Evolutionary conservation across 2,797 vertebrate genomes (phyloP).

Genomic region (Tiaroga cobitis): DNA sequence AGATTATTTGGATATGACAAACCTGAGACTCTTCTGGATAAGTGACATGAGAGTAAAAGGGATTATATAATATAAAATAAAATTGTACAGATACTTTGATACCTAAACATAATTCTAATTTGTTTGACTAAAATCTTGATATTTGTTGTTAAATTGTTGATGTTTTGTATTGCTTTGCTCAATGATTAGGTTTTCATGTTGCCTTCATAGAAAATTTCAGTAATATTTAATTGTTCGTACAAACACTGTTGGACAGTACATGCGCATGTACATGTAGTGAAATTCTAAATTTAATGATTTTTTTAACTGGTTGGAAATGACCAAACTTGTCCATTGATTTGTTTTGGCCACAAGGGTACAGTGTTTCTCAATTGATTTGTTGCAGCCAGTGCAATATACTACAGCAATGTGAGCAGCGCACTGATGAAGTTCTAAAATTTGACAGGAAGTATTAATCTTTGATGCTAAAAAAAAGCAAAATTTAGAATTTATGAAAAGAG

Average conservation of each 20-base stretch:
- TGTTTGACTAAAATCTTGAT: not conserved
- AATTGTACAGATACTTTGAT: not conserved
- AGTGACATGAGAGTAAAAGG: not conserved
- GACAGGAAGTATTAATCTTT: not conserved
- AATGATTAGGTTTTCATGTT: not conserved
- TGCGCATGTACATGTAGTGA: not conserved
- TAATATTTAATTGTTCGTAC: not conserved
- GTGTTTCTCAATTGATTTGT: constrained; percentile 25
- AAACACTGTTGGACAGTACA: not conserved
- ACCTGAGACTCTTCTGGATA: constrained; percentile 65
- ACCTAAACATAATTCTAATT: not conserved
- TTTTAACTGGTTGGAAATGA: not conserved
- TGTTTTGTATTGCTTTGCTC: not conserved
- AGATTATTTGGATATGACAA: constrained; percentile 84
- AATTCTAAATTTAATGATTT: not conserved
- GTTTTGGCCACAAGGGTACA: constrained; percentile 23
- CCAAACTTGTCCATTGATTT: not conserved
- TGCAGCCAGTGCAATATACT: not conserved
- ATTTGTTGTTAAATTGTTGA: not conserved
- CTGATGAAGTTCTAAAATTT: not conserved
- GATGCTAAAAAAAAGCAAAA: not conserved
- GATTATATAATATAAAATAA: not conserved
- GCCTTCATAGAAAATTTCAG: no score
- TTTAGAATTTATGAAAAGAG: constrained; percentile 8
- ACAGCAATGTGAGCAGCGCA: not conserved